Evolutionary conservation across 2,797 vertebrate genomes (phyloP).

Genomic region (Antrozous pallidus): DNA sequence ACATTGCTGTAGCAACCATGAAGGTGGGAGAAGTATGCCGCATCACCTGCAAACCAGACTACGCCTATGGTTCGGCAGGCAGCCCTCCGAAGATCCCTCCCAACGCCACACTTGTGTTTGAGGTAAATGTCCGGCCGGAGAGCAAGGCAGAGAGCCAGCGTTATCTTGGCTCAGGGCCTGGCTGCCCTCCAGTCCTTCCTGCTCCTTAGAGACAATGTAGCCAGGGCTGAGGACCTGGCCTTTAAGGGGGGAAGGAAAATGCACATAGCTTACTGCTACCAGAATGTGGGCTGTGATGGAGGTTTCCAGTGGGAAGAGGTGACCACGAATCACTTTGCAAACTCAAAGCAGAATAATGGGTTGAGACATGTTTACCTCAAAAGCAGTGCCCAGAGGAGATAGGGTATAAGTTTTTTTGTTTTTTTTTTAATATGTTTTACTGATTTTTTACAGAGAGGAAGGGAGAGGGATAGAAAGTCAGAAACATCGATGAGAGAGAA

Average conservation of each 20-base stretch:
- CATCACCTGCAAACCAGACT: slow-evolving; percentile 94
- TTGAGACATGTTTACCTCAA: background rate
- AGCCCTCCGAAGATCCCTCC: slow-evolving; percentile 97
- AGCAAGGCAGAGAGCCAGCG: slow-evolving; percentile 33
- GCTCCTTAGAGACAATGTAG: slow-evolving; percentile 63
- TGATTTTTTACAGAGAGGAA: too few relatives aligned
- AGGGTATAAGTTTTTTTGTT: too few relatives aligned
- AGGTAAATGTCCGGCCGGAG: slow-evolving; percentile 84
- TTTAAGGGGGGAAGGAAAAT: background rate
- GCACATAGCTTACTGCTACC: background rate
- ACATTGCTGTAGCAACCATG: slow-evolving; percentile 95
- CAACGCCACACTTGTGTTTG: slow-evolving; percentile 92
- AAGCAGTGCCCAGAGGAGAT: background rate
- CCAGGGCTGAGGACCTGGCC: slow-evolving; percentile 56
- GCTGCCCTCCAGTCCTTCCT: slow-evolving; percentile 66
- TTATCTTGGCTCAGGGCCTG: slow-evolving; percentile 56
- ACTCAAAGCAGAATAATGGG: background rate
- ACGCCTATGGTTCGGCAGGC: slow-evolving; percentile 94
- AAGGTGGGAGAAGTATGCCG: slow-evolving; percentile 92
- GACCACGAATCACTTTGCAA: background rate
- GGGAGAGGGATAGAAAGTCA: too few relatives aligned
- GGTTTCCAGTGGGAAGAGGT: background rate
- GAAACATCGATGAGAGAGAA: too few relatives aligned
- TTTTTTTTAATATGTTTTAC: too few relatives aligned
- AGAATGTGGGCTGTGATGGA: fast-evolving